phyloP scores from a whole-genome alignment of 2,113 vertebrate genomes.

The Platycercus adscitus region DNA sequence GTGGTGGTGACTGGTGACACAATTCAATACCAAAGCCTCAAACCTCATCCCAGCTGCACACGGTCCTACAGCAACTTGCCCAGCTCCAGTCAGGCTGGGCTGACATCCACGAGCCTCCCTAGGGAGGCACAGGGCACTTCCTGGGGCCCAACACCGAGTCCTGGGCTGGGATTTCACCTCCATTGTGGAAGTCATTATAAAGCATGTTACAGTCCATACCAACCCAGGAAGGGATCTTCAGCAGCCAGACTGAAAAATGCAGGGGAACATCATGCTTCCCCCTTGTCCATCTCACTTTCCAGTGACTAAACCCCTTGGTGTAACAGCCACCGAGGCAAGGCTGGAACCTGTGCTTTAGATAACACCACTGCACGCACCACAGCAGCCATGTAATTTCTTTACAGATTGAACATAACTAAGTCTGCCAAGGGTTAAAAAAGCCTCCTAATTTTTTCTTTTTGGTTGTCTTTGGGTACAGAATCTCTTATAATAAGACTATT shows the following conservation, averaged over 20 bases:
- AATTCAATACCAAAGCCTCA: not conserved
- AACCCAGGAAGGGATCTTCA: not conserved
- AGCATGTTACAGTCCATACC: not conserved
- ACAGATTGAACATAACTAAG: not conserved
- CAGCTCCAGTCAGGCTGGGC: not conserved
- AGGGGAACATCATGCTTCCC: not conserved
- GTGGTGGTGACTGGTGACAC: not conserved
- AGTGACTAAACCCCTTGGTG: fast-evolving
- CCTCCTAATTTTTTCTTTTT: slow-evolving; percentile 56
- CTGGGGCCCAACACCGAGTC: fast-evolving
- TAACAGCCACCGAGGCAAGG: not conserved
- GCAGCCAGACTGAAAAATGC: not conserved
- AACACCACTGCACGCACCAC: not conserved
- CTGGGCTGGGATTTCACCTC: not conserved
- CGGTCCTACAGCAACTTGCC: not conserved
- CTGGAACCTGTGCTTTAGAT: not conserved
- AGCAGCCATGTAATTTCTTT: fast-evolving
- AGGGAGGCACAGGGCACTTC: not conserved
- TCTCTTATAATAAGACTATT: slow-evolving; percentile 85
- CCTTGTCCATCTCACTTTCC: not conserved
- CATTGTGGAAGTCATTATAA: not conserved
- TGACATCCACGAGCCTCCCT: not conserved
- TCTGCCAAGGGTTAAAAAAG: slow-evolving; percentile 76
- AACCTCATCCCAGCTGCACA: slow-evolving; percentile 21
- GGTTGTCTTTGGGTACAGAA: slow-evolving; percentile 80